phyloP scores from a whole-genome alignment of 2,113 vertebrate species.

The Melanotaenia duboulayi region DNA sequence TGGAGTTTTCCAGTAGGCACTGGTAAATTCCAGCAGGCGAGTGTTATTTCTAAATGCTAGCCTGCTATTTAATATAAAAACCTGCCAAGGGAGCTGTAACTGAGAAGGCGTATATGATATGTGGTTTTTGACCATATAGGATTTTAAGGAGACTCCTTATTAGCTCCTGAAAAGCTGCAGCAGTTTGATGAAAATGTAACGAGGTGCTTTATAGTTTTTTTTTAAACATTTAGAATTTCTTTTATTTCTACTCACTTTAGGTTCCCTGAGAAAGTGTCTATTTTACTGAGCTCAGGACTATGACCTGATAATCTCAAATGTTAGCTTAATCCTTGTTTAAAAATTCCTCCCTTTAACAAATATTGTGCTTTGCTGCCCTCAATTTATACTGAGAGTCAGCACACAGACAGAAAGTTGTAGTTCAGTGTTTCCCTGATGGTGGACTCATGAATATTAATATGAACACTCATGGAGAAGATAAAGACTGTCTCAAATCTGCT shows the following conservation, averaged over 20 bases:
- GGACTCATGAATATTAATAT: background rate
- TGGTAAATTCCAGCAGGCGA: slow-evolving; percentile 34
- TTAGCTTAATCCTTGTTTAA: background rate
- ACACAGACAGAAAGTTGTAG: too few species aligned
- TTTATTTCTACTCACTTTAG: background rate
- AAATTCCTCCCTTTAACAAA: background rate
- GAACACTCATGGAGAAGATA: background rate
- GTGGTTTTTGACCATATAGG: slow-evolving; percentile 63
- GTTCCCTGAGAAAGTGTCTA: background rate
- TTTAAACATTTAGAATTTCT: background rate
- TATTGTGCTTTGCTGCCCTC: too few species aligned
- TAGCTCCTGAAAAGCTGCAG: slow-evolving; percentile 45
- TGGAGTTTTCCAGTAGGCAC: slow-evolving; percentile 64
- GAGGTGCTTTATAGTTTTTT: slow-evolving; percentile 22
- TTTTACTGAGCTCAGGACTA: background rate
- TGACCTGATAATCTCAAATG: background rate
- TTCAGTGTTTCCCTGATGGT: background rate
- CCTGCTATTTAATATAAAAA: slow-evolving; percentile 46
- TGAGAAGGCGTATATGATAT: slow-evolving; percentile 47
- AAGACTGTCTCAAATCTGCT: background rate
- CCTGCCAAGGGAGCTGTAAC: slow-evolving; percentile 41
- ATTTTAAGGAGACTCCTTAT: slow-evolving; percentile 61
- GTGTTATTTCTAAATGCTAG: slow-evolving; percentile 47
- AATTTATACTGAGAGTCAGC: too few species aligned
- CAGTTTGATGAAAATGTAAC: slow-evolving; percentile 2